Conservation (phyloP, 2,888 invertebrate species). For the Halictus quadricinctus region DNA sequence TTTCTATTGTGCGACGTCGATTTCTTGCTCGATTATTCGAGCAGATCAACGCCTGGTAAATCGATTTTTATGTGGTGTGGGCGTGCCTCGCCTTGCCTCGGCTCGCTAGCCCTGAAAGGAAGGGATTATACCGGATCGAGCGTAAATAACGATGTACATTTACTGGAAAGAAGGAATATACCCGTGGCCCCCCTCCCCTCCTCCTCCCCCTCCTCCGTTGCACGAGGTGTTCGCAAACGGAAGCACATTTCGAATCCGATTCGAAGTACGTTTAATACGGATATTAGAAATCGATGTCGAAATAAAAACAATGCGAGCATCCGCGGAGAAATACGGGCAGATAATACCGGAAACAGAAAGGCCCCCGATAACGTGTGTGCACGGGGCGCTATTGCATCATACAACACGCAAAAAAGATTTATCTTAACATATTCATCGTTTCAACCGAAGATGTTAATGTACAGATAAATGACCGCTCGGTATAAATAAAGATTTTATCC, state of each 20-base stretch:
- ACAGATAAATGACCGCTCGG: slow-evolving; percentile 4
- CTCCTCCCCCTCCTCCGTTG: neutral
- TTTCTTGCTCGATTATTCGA: slow-evolving; percentile 55
- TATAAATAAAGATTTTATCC: neutral
- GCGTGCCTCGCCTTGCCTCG: slow-evolving; percentile 27
- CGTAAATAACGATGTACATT: slow-evolving; percentile 64
- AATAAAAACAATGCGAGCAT: neutral
- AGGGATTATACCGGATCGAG: slow-evolving; percentile 63
- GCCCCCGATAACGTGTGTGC: neutral
- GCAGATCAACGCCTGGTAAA: slow-evolving; percentile 56
- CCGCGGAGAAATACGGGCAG: neutral
- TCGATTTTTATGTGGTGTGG: slow-evolving; percentile 58
- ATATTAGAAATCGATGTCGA: slow-evolving; percentile 23
- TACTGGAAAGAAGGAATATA: slow-evolving; percentile 44
- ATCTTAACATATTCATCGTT: neutral
- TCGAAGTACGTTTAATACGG: slow-evolving; percentile 6
- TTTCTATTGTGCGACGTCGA: slow-evolving; percentile 55
- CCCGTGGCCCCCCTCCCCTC: neutral
- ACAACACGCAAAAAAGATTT: neutral
- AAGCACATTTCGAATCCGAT: slow-evolving; percentile 18
- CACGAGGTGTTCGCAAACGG: neutral
- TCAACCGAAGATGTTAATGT: neutral
- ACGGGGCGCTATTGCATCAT: neutral
- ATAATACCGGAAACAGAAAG: neutral
- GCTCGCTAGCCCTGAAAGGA: slow-evolving; percentile 52